These are phyloP conservation scores for Mimumesa dahlbomi DNA, from an alignment of 2,888 invertebrate species.

Conservation along the genomic window DNA sequence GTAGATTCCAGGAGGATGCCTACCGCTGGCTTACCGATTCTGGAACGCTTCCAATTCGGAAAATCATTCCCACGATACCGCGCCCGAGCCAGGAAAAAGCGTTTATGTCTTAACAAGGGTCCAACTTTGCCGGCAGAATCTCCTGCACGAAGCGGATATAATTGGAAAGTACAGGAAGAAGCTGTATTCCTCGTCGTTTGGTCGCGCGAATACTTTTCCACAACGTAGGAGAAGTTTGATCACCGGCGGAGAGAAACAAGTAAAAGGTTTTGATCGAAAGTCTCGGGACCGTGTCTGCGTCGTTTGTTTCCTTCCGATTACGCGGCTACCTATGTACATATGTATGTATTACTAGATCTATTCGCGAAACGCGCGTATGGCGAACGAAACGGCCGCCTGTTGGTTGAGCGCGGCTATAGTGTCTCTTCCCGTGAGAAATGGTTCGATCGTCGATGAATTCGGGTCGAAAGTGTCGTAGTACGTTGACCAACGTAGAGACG, in stretches of 20 bases:
- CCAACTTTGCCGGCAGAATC: conserved; percentile 24
- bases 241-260: too few species aligned
- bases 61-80: conserved; percentile 47
- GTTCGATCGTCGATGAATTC: conserved; percentile 62
- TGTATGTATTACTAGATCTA: too few species aligned
- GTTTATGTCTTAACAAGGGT: conserved; percentile 45
- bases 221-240: too few species aligned
- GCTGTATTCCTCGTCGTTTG: conserved; percentile 11
- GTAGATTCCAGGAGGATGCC: conserved; percentile 26
- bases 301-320: too few species aligned
- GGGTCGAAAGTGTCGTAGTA: too few species aligned
- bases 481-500: too few species aligned
- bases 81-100: conserved; percentile 22
- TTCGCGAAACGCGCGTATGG: too few species aligned
- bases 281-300: too few species aligned
- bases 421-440: conserved; percentile 69
- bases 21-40: conserved; percentile 49
- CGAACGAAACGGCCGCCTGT: conserved; percentile 17
- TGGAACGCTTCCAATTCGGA: conserved; percentile 62
- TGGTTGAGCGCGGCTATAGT: too few species aligned
- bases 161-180: conserved; percentile 26
- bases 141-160: conserved; percentile 25
- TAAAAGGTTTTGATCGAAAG: too few species aligned
- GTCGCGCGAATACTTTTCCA: too few species aligned
- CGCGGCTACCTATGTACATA: conserved; percentile 21